These are phyloP conservation scores for Cancer borealis DNA, from an alignment of 2,888 invertebrate genomes.

Conservation along the genomic window DNA sequence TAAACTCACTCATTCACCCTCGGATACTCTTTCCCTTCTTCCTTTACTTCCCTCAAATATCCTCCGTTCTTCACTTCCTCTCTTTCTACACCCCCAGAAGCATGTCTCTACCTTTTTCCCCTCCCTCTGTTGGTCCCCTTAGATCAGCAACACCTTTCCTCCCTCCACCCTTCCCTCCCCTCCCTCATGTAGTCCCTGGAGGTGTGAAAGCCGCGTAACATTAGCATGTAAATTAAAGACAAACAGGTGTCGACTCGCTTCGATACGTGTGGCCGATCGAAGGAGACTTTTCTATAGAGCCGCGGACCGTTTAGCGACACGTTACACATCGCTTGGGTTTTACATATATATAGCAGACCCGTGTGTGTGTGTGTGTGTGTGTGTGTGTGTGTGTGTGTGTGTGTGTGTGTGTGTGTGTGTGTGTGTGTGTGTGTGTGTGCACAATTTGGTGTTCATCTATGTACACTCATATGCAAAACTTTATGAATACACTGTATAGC, in stretches of 20 bases:
- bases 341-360: not conserved
- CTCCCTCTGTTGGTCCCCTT: not conserved
- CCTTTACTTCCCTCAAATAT: not conserved
- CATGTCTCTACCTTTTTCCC: not conserved
- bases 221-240: slow-evolving; percentile 61
- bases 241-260: slow-evolving; percentile 48
- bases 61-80: no score
- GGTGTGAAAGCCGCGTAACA: slow-evolving; percentile 53
- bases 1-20: not conserved
- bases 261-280: slow-evolving; percentile 38
- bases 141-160: no score
- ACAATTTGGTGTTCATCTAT: not conserved
- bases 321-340: not conserved
- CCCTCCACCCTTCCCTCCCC: not conserved
- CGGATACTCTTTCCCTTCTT: not conserved
- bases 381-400: slow-evolving; percentile 32
- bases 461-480: not conserved
- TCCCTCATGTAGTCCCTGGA: not conserved
- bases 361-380: slow-evolving; percentile 27
- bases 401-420: slow-evolving; percentile 17
- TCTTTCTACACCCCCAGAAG: not conserved
- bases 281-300: not conserved
- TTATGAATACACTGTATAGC: no score
- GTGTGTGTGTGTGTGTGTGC: slow-evolving; percentile 13
- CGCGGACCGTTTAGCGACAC: not conserved